Percentiles rank a stretch among this genome's conserved stretches.
Evolutionary conservation across 1,140 invertebrate genomes (phyloP).

Genomic region (Gerris buenoi): DNA sequence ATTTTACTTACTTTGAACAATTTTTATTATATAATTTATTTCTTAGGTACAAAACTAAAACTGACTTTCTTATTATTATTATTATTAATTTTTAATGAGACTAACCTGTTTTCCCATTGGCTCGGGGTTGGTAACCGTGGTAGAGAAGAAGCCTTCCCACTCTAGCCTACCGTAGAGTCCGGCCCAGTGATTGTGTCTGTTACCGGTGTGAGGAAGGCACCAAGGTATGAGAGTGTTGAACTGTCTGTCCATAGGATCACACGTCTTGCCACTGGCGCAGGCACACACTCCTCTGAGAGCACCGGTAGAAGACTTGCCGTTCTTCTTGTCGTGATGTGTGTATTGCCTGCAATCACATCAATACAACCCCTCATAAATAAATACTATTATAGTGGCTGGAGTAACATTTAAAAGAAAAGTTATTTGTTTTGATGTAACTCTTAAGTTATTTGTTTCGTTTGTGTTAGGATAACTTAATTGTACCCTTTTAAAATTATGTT

Average conservation of each 20-base stretch:
- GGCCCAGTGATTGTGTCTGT: slow-evolving; percentile 75
- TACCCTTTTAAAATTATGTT: too few species aligned
- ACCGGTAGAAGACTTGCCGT: slow-evolving; percentile 41
- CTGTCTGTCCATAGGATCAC: slow-evolving; percentile 59
- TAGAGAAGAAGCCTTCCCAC: slow-evolving; percentile 75
- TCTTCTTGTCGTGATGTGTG: slow-evolving; percentile 52
- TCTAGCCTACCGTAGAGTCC: slow-evolving; percentile 54
- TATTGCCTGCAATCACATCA: slow-evolving; percentile 44
- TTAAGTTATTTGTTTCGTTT: background rate
- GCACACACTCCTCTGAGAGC: slow-evolving; percentile 59
- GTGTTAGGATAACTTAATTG: slow-evolving; percentile 20
- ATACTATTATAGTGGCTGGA: too few species aligned
- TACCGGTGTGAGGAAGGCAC: slow-evolving; percentile 77
- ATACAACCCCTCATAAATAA: too few species aligned
- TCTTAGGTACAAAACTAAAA: too few species aligned
- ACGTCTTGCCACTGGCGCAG: slow-evolving; percentile 48
- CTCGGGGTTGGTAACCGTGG: slow-evolving; percentile 77
- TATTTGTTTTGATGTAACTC: too few species aligned
- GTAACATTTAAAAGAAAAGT: too few species aligned
- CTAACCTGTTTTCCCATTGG: slow-evolving; percentile 76
- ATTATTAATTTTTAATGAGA: too few species aligned
- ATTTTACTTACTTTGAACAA: too few species aligned
- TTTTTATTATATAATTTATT: too few species aligned
- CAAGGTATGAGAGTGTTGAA: slow-evolving; percentile 77
- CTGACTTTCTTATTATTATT: too few species aligned